A percentile compares a stretch with the other conserved stretches of the same genome.
These are phyloP conservation scores for Antidorcas marsupialis DNA, from an alignment of 2,113 vertebrate genomes.

Conservation along the genomic window DNA sequence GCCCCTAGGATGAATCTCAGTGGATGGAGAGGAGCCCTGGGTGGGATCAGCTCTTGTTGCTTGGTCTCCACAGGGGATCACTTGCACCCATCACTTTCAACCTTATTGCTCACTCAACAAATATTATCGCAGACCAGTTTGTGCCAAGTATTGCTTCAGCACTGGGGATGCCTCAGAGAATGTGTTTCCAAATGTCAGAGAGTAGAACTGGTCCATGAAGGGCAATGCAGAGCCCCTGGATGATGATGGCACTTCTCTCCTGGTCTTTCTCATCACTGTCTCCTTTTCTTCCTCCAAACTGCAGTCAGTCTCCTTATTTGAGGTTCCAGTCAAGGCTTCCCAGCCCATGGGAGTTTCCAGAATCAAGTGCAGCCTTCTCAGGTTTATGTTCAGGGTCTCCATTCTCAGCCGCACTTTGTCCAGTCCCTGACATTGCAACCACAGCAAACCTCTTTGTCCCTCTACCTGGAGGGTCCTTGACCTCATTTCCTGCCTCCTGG, in stretches of 20 bases:
- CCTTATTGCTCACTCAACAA: neutral
- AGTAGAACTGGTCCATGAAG: neutral
- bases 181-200: neutral
- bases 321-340: neutral
- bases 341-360: neutral
- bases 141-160: neutral
- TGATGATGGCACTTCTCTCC: neutral
- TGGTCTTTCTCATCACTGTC: neutral
- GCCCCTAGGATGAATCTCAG: neutral
- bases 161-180: neutral
- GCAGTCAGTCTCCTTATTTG: neutral
- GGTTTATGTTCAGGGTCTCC: neutral
- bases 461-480: neutral
- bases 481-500: neutral
- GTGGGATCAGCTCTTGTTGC: neutral
- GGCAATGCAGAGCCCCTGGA: too few species aligned
- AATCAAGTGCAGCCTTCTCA: neutral
- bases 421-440: accelerated
- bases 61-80: neutral
- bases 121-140: neutral
- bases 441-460: neutral
- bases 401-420: neutral
- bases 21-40: neutral
- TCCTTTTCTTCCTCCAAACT: neutral
- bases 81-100: neutral